Conservation (phyloP, 2,888 invertebrate genomes). For the Cephus nigrinus region DNA sequence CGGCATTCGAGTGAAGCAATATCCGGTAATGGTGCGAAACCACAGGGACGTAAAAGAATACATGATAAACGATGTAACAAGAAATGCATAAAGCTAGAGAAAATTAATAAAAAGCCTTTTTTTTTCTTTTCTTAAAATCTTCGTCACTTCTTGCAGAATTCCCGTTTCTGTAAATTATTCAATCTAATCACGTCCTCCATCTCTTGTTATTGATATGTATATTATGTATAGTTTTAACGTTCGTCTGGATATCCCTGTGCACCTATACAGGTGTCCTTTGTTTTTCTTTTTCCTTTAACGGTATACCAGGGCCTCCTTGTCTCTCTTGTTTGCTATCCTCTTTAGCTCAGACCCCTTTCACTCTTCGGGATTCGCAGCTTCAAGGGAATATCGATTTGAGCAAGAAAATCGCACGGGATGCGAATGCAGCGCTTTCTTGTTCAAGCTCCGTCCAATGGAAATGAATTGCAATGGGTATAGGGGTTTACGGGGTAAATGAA, state of each 20-base stretch:
- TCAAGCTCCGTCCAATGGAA: slow-evolving; percentile 37
- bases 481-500: neutral
- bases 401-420: slow-evolving; percentile 28
- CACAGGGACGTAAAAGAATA: neutral
- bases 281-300: neutral
- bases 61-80: neutral
- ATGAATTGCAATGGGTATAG: slow-evolving; percentile 24
- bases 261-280: neutral
- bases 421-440: slow-evolving; percentile 34
- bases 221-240: neutral
- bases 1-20: neutral
- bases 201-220: neutral
- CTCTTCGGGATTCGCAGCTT: slow-evolving; percentile 13
- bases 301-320: neutral
- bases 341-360: neutral
- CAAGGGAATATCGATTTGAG: slow-evolving; percentile 44
- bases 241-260: neutral
- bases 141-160: neutral
- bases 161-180: neutral
- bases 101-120: neutral
- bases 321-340: neutral
- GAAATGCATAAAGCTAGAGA: neutral
- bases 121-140: neutral
- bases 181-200: neutral
- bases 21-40: neutral